These are phyloP conservation scores for Rynchops niger DNA, from an alignment of 2,113 vertebrate genomes.

Conservation along the genomic window DNA sequence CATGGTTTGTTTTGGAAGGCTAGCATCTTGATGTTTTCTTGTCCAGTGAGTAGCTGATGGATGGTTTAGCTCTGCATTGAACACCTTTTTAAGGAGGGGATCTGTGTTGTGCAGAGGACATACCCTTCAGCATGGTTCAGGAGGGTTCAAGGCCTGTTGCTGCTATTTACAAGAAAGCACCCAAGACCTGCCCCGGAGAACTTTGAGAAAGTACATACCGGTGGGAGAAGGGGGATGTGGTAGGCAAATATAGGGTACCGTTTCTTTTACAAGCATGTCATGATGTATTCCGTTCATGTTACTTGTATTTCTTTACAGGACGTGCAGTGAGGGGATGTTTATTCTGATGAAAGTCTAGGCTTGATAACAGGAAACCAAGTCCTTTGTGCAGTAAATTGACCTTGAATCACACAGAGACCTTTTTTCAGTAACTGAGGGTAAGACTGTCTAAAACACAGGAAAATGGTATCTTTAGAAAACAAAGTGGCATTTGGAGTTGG, in stretches of 20 bases:
- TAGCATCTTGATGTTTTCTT: background rate
- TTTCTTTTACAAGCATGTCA: constrained; percentile 10
- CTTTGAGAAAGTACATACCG: background rate
- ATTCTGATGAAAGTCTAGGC: constrained; percentile 53
- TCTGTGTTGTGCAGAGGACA: background rate
- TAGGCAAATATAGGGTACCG: background rate
- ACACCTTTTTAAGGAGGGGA: background rate
- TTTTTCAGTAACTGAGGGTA: constrained; percentile 57
- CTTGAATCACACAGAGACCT: constrained; percentile 45
- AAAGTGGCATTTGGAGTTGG: constrained; percentile 61
- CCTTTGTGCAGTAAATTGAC: constrained; percentile 41
- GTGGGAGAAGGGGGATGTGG: background rate
- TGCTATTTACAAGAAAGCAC: background rate
- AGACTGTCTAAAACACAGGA: constrained; percentile 42
- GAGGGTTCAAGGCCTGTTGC: background rate
- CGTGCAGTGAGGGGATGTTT: constrained; percentile 11
- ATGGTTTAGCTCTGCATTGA: background rate
- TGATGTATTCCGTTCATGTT: background rate
- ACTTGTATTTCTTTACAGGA: constrained; percentile 42
- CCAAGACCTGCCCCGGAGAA: background rate
- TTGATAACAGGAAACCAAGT: constrained; percentile 73
- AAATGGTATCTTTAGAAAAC: constrained; percentile 57
- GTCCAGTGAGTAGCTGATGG: background rate
- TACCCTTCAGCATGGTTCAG: background rate
- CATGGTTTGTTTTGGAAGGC: background rate